Base-by-base conservation (phyloP, 2,113 vertebrate species). In the Todiramphus chloris region DNA sequence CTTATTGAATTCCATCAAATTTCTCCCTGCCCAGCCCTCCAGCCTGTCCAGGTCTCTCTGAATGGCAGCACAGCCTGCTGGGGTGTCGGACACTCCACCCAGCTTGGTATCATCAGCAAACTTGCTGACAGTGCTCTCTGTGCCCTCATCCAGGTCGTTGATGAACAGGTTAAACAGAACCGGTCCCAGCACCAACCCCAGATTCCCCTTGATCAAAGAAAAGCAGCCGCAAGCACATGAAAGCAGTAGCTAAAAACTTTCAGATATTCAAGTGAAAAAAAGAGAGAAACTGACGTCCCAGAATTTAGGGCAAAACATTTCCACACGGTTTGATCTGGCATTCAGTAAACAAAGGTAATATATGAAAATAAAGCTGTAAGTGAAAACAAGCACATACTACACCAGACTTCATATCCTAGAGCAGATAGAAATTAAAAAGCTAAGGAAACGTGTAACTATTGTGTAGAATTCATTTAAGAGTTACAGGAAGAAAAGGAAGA, bases 231-330 rank as follows among this genome's bases (percentile, higher is more conserved):
- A 66, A 69, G 70, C 53, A 87, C 44, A 73, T 55, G 41, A 89
- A 73, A 94, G 84, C 30, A 93, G 66, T 6, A 92, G 75, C 51
- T 25, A 89, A 70, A 93, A 85, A 11, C 19, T 37, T 83, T 59
- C 59, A 96, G 43, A 69, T 28, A 62, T 3, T 62, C 31, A 37
- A 79, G n/a, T 3, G 31, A 53, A 53, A 13, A 37, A 50, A 82
- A n/a, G n/a, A 89, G 30, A 8, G 4, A 93, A 83, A 81, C 0
- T 62, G 21, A 83, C 3, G 1, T 37, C 31, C 31, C 41, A 85
- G 86, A 87, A 89, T 89, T 84, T 79, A 89, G 74, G 46, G 77
- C 79, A 91, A 83, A 93, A 82, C 30, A 90, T 31, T 85, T 85
- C 50, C 73, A 70, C 21, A 6, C 16, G 17, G 58, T 66, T 86